These are phyloP conservation scores for Oscheius sp. DNA, from an alignment of 1,140 invertebrate genomes.

Conservation along the genomic window DNA sequence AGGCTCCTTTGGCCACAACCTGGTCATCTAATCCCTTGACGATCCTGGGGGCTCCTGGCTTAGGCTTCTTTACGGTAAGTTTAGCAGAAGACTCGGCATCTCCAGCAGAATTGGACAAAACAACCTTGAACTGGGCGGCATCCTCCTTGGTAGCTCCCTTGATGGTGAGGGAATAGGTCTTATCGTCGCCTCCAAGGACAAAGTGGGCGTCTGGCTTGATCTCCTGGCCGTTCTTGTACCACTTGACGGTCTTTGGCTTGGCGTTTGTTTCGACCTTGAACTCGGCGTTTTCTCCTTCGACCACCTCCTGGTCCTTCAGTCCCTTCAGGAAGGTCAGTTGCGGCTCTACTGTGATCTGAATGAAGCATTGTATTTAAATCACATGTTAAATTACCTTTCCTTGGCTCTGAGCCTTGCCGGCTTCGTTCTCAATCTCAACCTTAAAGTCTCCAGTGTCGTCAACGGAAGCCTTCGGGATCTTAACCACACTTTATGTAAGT, in stretches of 20 bases:
- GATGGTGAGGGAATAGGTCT: constrained; percentile 61
- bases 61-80: constrained; percentile 48
- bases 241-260: constrained; percentile 50
- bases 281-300: constrained; percentile 53
- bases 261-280: constrained; percentile 52
- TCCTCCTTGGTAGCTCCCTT: constrained; percentile 62
- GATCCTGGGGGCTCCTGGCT: constrained; percentile 51
- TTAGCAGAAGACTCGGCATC: constrained; percentile 51
- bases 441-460: constrained; percentile 60
- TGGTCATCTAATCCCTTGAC: constrained; percentile 57
- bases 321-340: constrained; percentile 51
- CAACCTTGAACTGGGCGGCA: constrained; percentile 60
- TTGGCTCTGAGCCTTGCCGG: constrained; percentile 46
- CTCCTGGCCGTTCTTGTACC: constrained; percentile 59
- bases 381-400: too few species aligned
- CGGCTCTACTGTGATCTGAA: constrained; percentile 53
- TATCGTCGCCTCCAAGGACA: constrained; percentile 30
- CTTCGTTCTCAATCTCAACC: constrained; percentile 51
- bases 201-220: constrained; percentile 46
- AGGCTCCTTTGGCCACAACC: constrained; percentile 58
- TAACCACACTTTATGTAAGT: constrained; percentile 29
- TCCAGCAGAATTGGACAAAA: constrained; percentile 55
- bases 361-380: too few species aligned
- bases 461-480: constrained; percentile 54
- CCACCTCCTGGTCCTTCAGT: constrained; percentile 50